These are phyloP conservation scores for Agapornis roseicollis DNA, from an alignment of 2,113 vertebrate genomes.

Conservation along the genomic window DNA sequence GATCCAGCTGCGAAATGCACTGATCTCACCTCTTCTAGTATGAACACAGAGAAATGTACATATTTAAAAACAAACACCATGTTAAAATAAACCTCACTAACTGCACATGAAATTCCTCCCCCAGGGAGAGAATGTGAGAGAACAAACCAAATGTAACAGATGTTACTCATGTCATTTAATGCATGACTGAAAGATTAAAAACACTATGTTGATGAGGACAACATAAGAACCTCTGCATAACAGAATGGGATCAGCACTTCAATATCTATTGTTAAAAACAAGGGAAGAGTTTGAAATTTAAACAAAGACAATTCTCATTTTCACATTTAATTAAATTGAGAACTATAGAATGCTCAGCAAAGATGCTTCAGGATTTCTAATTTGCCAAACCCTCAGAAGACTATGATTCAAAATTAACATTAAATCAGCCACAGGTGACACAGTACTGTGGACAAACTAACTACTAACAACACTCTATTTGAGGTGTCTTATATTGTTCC, in stretches of 20 bases:
- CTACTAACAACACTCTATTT: neutral
- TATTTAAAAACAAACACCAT: neutral
- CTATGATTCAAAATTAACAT: neutral
- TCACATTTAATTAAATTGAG: neutral
- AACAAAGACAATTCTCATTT: neutral
- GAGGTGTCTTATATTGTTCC: neutral
- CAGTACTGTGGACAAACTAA: neutral
- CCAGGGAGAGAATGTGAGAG: conserved; percentile 11
- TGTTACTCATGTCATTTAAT: conserved; percentile 38
- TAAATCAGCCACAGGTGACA: neutral
- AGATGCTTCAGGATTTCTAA: neutral
- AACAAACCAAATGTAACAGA: conserved; percentile 33
- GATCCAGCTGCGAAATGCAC: neutral
- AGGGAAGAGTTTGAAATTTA: neutral
- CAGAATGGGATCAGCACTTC: neutral
- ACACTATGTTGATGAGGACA: neutral
- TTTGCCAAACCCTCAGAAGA: neutral
- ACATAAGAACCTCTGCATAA: neutral
- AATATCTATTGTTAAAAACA: neutral
- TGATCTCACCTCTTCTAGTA: neutral
- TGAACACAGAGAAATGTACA: neutral
- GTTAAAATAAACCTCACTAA: neutral
- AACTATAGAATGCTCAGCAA: neutral
- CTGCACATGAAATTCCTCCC: neutral
- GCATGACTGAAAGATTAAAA: conserved; percentile 45